A percentile compares a stretch with the other conserved stretches of the same genome.
Evolutionary conservation across 2,888 invertebrate genomes (phyloP).

Genomic region (Iphiclides podalirius): DNA sequence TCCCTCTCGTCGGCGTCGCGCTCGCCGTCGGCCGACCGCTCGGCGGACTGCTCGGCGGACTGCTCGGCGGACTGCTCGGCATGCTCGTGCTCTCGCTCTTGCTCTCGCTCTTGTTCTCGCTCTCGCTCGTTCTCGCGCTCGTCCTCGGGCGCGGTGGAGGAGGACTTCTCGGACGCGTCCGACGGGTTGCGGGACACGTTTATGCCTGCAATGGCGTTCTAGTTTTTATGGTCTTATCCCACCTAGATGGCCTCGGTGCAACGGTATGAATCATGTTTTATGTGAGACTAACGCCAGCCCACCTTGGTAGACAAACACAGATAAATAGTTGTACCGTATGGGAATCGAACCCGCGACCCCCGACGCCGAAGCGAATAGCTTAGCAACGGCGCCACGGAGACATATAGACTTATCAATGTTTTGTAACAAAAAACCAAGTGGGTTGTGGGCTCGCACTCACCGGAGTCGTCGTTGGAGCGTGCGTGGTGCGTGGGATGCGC

Average conservation of each 20-base stretch:
- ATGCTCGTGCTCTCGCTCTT: conserved; percentile 27
- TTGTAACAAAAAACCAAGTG: too few species aligned
- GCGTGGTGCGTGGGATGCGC: conserved; percentile 49
- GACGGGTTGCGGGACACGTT: conserved; percentile 71
- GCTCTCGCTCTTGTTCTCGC: conserved; percentile 20
- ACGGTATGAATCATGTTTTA: too few species aligned
- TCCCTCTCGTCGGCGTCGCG: conserved; percentile 32
- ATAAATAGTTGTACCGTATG: too few species aligned
- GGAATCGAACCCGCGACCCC: too few species aligned
- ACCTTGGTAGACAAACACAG: too few species aligned
- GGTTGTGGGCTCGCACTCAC: conserved; percentile 34
- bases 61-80: conserved; percentile 35
- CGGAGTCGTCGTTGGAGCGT: conserved; percentile 57
- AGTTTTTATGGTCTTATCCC: too few species aligned
- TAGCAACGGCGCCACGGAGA: too few species aligned
- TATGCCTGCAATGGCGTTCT: conserved; percentile 40
- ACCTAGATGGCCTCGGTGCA: too few species aligned
- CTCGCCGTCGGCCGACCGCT: conserved; percentile 25
- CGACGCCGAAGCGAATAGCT: too few species aligned
- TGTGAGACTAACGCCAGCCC: too few species aligned
- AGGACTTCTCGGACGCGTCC: conserved; percentile 60
- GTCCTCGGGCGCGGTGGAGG: conserved; percentile 34
- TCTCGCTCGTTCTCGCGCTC: conserved; percentile 25
- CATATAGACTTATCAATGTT: too few species aligned
- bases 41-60: conserved; percentile 34